phyloP scores from a whole-genome alignment of 2,113 vertebrate species.

The Meleagris gallopavo region DNA sequence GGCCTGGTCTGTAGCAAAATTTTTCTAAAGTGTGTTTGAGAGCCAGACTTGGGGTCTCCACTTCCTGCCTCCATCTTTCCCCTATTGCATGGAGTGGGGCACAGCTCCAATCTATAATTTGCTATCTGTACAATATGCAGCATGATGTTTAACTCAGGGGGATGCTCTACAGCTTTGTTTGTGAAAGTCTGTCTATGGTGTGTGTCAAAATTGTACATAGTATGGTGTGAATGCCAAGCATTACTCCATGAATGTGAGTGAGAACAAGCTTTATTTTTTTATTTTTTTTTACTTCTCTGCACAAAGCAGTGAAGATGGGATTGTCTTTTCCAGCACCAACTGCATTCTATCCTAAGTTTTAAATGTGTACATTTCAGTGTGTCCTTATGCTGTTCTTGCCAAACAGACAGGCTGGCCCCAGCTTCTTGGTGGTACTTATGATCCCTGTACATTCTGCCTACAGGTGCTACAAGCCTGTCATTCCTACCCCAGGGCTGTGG shows the following conservation, averaged over 20 bases:
- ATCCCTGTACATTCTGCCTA: not conserved
- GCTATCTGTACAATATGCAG: not conserved
- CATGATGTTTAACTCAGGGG: not conserved
- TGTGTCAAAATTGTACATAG: not conserved
- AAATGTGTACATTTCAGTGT: not conserved
- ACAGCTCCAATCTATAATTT: not conserved
- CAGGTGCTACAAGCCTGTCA: constrained; percentile 91
- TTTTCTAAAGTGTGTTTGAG: rapidly evolving
- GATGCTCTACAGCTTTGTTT: not conserved
- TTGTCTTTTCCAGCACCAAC: not conserved
- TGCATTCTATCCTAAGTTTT: rapidly evolving
- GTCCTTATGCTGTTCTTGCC: not conserved
- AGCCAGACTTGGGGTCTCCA: not conserved
- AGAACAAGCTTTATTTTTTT: not conserved
- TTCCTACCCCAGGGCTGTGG: constrained; percentile 85
- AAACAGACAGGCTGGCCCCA: not conserved
- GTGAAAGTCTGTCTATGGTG: not conserved
- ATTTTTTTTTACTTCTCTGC: not conserved
- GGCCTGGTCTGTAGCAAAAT: not conserved
- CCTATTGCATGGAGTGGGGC: not conserved
- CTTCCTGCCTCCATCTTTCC: not conserved
- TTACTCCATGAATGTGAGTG: not conserved
- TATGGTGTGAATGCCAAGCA: not conserved
- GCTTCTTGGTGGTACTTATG: not conserved
- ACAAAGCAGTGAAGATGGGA: not conserved